Evolutionary conservation across 1,140 invertebrate species (phyloP).

Genomic region (Brachionus angularis): DNA sequence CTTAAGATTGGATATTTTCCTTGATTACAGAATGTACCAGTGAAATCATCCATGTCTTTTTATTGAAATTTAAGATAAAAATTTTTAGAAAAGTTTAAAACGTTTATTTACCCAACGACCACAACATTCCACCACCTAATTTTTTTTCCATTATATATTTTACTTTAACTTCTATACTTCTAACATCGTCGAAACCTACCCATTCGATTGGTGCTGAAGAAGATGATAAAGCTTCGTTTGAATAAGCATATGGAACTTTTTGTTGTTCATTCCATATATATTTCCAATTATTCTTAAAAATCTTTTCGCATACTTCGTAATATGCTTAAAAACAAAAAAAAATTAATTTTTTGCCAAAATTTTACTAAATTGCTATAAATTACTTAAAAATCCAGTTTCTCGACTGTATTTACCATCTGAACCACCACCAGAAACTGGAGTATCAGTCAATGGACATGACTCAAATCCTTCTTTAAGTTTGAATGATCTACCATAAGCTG

Average conservation of each 20-base stretch:
- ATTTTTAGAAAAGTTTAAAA: no score
- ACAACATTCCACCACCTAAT: conserved; percentile 43
- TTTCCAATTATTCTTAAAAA: conserved; percentile 48
- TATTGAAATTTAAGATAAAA: no score
- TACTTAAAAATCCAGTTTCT: conserved; percentile 83
- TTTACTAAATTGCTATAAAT: conserved; percentile 72
- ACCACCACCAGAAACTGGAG: conserved; percentile 77
- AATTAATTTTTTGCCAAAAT: conserved; percentile 77
- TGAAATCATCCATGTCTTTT: conserved; percentile 51
- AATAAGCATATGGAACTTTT: conserved; percentile 70
- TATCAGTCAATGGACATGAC: conserved; percentile 58
- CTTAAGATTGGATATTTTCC: conserved; percentile 82
- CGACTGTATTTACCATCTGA: conserved; percentile 68
- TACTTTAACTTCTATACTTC: conserved; percentile 47
- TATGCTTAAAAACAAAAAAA: conserved; percentile 76
- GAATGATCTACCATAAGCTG: conserved; percentile 82
- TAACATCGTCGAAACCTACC: conserved; percentile 83
- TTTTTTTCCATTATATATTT: conserved; percentile 11
- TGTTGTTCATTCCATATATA: conserved; percentile 46
- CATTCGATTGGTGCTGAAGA: conserved; percentile 64
- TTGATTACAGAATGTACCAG: conserved; percentile 67
- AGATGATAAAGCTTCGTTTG: conserved; percentile 67
- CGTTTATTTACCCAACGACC: no score
- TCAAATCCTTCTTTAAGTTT: conserved; percentile 63
- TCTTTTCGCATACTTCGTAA: conserved; percentile 19